phyloP scores from a whole-genome alignment of 2,888 invertebrate genomes.

The Glyphotaelius pellucidus region DNA sequence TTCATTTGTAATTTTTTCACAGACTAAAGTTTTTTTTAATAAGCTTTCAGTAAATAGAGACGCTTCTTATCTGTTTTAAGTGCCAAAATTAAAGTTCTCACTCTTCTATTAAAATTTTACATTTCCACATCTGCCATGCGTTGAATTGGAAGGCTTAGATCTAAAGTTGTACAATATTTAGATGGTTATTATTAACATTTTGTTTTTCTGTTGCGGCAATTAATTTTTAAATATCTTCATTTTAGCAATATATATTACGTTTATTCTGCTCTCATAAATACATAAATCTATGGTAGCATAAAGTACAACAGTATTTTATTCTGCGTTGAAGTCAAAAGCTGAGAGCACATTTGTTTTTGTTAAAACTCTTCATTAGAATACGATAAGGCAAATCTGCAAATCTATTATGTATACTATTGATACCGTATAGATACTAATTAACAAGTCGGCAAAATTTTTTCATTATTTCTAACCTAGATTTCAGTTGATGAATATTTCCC shows the following conservation, averaged over 20 bases:
- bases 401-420: background rate
- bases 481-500: background rate
- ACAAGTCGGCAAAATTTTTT: background rate
- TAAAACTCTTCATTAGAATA: background rate
- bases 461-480: constrained; percentile 11
- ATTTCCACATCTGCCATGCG: background rate
- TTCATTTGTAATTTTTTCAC: background rate
- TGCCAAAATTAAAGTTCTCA: background rate
- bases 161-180: background rate
- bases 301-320: background rate
- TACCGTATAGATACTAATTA: background rate
- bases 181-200: background rate
- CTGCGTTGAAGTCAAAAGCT: background rate
- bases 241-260: background rate
- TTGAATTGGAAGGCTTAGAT: background rate
- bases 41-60: background rate
- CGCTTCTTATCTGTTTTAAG: background rate
- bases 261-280: background rate
- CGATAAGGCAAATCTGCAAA: constrained; percentile 2
- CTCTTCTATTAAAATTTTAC: background rate
- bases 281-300: background rate
- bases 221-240: background rate
- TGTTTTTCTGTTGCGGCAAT: background rate
- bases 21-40: background rate
- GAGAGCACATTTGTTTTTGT: background rate